phyloP scores from a whole-genome alignment of 2,888 invertebrate species.

The Rhamnusium bicolor region DNA sequence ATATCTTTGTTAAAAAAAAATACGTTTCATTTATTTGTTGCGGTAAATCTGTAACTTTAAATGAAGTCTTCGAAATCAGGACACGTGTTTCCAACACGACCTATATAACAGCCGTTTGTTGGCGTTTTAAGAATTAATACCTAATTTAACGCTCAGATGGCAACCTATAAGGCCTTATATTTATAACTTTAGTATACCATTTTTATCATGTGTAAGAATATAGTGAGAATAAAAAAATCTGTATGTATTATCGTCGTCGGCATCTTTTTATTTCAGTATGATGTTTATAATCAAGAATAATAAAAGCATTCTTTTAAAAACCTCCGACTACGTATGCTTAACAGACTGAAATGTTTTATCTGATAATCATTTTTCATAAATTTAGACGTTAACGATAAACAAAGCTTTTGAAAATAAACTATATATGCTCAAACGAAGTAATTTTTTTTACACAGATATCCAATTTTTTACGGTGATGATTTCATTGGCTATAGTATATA shows the following conservation, averaged over 20 bases:
- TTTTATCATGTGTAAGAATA: slow-evolving; percentile 24
- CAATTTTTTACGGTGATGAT: too few species aligned
- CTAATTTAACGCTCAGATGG: slow-evolving; percentile 17
- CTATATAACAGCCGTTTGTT: not conserved
- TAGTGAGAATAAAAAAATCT: slow-evolving; percentile 24
- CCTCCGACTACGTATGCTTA: not conserved
- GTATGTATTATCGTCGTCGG: slow-evolving; percentile 18
- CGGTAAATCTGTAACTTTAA: not conserved
- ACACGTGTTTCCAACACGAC: not conserved
- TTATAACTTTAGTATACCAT: not conserved
- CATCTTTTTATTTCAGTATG: slow-evolving; percentile 22
- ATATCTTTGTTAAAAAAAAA: too few species aligned
- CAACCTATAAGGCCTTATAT: not conserved
- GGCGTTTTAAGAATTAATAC: slow-evolving; percentile 7
- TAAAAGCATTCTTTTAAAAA: slow-evolving; percentile 1
- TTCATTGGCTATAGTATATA: too few species aligned
- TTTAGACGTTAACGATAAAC: too few species aligned
- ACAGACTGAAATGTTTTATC: too few species aligned
- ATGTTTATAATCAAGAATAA: slow-evolving; percentile 7
- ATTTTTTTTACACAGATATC: too few species aligned
- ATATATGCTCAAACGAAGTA: too few species aligned
- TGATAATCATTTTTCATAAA: too few species aligned
- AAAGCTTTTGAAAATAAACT: too few species aligned
- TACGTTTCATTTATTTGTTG: not conserved
- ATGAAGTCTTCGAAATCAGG: not conserved